phyloP scores from a whole-genome alignment of 2,797 vertebrate genomes.

The Bucorvus abyssinicus region DNA sequence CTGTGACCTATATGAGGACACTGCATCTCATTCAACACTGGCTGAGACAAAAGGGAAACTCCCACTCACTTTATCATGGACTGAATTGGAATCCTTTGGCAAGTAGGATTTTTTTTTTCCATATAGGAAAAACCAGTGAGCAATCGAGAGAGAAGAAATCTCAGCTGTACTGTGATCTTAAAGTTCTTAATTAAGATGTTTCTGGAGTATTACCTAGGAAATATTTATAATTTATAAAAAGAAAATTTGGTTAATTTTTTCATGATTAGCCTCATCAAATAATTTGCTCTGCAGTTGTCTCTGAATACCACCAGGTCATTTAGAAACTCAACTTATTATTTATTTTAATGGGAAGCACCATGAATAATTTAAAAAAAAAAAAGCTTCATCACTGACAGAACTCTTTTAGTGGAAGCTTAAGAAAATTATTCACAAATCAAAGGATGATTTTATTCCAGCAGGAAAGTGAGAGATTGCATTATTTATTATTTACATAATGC shows the following conservation, averaged over 20 bases:
- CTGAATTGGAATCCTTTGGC: background rate
- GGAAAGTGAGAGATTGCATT: background rate
- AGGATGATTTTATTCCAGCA: background rate
- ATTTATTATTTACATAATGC: constrained; percentile 14
- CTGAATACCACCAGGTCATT: background rate
- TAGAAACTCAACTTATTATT: constrained; percentile 16
- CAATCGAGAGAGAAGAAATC: background rate
- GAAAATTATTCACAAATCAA: constrained; percentile 30
- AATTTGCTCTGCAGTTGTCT: background rate
- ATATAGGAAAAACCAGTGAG: background rate
- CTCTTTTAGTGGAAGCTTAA: background rate
- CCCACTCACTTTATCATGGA: background rate
- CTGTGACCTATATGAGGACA: background rate
- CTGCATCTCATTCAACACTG: background rate
- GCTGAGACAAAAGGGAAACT: background rate
- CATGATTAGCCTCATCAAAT: background rate
- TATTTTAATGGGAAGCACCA: constrained; percentile 3
- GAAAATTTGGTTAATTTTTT: background rate
- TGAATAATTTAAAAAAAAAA: constrained; percentile 10
- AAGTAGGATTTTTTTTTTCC: background rate
- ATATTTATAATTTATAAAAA: background rate
- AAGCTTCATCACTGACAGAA: background rate
- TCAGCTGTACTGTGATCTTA: background rate
- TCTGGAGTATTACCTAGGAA: background rate
- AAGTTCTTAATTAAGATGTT: constrained; percentile 7